These are phyloP conservation scores for Ochlodes sylvanus DNA, from an alignment of 2,888 invertebrate genomes.

Conservation along the genomic window DNA sequence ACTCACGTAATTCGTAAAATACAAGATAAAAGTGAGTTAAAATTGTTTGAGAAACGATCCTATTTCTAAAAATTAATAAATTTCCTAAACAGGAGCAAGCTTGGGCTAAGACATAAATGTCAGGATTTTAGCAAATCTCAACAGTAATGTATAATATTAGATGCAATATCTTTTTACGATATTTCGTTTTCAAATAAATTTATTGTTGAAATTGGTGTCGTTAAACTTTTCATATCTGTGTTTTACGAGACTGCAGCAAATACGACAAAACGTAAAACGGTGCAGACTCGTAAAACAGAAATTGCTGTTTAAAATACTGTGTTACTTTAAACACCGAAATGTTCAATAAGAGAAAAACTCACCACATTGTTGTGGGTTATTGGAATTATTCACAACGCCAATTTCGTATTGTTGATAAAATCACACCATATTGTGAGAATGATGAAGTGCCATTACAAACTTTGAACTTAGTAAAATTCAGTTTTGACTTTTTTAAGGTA, in stretches of 20 bases:
- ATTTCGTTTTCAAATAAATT: constrained; percentile 10
- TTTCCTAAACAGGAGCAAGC: too few species aligned
- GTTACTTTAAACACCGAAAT: constrained; percentile 1
- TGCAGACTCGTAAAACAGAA: constrained; percentile 14
- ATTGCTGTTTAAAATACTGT: constrained; percentile 17
- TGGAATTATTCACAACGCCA: background rate
- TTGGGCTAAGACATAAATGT: background rate
- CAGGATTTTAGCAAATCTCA: constrained; percentile 1
- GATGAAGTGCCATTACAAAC: background rate
- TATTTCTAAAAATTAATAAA: too few species aligned
- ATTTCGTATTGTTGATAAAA: background rate
- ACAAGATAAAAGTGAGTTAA: too few species aligned
- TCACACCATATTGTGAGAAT: background rate
- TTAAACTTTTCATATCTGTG: constrained; percentile 19
- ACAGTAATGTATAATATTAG: constrained; percentile 6
- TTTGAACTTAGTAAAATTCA: background rate
- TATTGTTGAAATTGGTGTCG: constrained; percentile 18
- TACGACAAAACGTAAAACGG: constrained; percentile 12
- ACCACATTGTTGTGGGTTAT: background rate
- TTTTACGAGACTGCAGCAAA: constrained; percentile 19
- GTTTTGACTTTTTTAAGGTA: background rate
- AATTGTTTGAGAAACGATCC: too few species aligned
- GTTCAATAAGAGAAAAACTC: background rate
- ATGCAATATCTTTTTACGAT: constrained; percentile 7
- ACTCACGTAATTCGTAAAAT: too few species aligned